Evolutionary conservation across 2,113 vertebrate species (phyloP).

Genomic region (Columbina picui): DNA sequence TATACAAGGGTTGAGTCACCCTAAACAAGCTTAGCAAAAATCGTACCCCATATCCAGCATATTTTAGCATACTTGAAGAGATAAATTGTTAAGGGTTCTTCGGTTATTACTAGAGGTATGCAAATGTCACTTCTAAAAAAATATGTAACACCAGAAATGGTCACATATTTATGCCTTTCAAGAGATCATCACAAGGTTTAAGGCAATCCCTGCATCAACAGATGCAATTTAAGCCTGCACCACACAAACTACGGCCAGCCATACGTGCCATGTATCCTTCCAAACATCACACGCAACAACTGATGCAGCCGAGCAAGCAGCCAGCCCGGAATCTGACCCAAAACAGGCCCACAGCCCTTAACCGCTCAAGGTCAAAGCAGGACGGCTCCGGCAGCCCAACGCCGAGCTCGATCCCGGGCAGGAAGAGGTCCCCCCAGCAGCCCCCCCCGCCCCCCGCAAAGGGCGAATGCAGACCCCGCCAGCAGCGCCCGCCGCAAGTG

Average conservation of each 20-base stretch:
- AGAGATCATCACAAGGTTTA: background rate
- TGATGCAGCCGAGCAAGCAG: background rate
- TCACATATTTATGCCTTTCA: background rate
- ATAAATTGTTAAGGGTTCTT: background rate
- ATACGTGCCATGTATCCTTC: fast-evolving
- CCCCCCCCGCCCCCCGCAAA: fast-evolving
- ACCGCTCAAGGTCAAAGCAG: slow-evolving; percentile 25
- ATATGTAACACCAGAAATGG: background rate
- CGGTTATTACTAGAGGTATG: background rate
- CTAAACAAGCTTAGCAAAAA: background rate
- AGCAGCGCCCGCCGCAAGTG: background rate
- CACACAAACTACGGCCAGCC: background rate
- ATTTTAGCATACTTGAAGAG: background rate
- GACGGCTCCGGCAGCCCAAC: background rate
- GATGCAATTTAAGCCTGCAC: background rate
- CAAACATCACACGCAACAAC: fast-evolving
- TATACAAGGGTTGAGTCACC: background rate
- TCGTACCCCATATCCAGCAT: background rate
- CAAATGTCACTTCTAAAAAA: background rate
- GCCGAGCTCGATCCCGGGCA: background rate
- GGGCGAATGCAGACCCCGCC: background rate
- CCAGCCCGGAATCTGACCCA: background rate
- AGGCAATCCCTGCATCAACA: background rate
- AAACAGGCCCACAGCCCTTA: background rate
- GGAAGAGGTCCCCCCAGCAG: background rate